Evolutionary conservation across 2,888 invertebrate species (phyloP).

Genomic region (Acleris emargana): DNA sequence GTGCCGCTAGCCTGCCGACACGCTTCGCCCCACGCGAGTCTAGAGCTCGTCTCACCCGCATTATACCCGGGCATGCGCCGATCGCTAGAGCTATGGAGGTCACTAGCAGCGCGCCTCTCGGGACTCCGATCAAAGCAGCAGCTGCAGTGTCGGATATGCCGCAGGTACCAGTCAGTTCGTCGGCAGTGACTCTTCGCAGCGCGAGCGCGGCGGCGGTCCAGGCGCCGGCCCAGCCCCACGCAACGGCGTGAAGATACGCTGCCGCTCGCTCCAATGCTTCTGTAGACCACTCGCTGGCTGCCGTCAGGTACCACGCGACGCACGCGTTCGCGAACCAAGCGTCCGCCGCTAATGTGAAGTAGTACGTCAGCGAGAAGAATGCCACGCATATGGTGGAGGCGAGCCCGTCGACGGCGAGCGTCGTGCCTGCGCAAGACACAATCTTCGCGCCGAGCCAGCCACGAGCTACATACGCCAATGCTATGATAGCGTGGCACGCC

Average conservation of each 20-base stretch:
- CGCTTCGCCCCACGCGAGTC: slow-evolving; percentile 85
- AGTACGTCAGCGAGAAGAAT: slow-evolving; percentile 89
- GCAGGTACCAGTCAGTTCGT: slow-evolving; percentile 92
- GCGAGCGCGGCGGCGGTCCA: slow-evolving; percentile 93
- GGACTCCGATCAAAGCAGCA: slow-evolving; percentile 84
- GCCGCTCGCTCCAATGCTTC: slow-evolving; percentile 95
- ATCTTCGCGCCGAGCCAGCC: slow-evolving; percentile 82
- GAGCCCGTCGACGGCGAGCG: slow-evolving; percentile 76
- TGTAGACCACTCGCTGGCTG: slow-evolving; percentile 96
- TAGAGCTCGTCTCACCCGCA: slow-evolving; percentile 86
- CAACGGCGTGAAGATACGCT: slow-evolving; percentile 92
- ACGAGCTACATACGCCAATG: slow-evolving; percentile 88
- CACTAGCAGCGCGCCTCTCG: slow-evolving; percentile 85
- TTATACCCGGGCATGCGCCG: slow-evolving; percentile 89
- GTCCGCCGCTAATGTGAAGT: slow-evolving; percentile 90
- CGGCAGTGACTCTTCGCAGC: slow-evolving; percentile 89
- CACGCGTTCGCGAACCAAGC: slow-evolving; percentile 95
- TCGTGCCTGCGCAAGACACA: slow-evolving; percentile 64
- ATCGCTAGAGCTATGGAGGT: slow-evolving; percentile 89
- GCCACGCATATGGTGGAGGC: slow-evolving; percentile 87
- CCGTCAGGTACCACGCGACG: slow-evolving; percentile 94
- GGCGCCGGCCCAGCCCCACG: slow-evolving; percentile 94
- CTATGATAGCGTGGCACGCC: slow-evolving; percentile 92
- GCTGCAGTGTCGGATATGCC: slow-evolving; percentile 86
- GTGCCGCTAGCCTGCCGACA: slow-evolving; percentile 88